These are phyloP conservation scores for Sebastes vulpes DNA, from an alignment of 2,797 vertebrate genomes.

Conservation along the genomic window DNA sequence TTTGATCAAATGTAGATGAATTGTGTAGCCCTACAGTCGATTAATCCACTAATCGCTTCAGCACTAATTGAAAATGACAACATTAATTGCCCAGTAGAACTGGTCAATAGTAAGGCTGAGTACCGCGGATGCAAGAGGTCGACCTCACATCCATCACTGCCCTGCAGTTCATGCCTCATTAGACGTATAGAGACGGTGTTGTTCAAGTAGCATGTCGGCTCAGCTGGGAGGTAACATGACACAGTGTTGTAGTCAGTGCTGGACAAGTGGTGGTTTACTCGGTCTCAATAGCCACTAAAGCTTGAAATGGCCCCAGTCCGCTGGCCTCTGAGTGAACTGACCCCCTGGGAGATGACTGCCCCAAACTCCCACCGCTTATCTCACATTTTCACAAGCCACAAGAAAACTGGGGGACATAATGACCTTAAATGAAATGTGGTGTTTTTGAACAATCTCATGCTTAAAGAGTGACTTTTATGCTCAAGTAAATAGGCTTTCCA, in stretches of 20 bases:
- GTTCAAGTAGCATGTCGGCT: constrained; percentile 52
- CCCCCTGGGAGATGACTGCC: constrained; percentile 63
- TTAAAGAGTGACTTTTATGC: constrained; percentile 28
- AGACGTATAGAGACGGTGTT: constrained; percentile 62
- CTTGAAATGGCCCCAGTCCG: constrained; percentile 73
- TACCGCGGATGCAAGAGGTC: constrained; percentile 21
- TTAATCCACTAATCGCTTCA: not conserved
- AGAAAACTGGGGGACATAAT: constrained; percentile 50
- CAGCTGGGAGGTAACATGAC: constrained; percentile 59
- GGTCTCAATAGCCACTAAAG: constrained; percentile 62
- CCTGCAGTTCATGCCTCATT: constrained; percentile 42
- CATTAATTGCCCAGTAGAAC: not conserved
- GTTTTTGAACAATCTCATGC: constrained; percentile 28
- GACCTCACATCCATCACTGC: constrained; percentile 46
- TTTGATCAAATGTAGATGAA: no score
- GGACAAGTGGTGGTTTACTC: constrained; percentile 23
- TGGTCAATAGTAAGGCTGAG: constrained; percentile 28
- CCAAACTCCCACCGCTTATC: constrained; percentile 67
- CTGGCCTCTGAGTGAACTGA: constrained; percentile 79
- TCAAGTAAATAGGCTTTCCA: constrained; percentile 31
- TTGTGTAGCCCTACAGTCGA: not conserved
- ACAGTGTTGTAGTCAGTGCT: constrained; percentile 52
- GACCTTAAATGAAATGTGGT: constrained; percentile 40
- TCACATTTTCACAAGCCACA: constrained; percentile 69
- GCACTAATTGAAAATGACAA: not conserved